Evolutionary conservation across 1,140 invertebrate species (phyloP).

Genomic region (Bemisia tabaci): DNA sequence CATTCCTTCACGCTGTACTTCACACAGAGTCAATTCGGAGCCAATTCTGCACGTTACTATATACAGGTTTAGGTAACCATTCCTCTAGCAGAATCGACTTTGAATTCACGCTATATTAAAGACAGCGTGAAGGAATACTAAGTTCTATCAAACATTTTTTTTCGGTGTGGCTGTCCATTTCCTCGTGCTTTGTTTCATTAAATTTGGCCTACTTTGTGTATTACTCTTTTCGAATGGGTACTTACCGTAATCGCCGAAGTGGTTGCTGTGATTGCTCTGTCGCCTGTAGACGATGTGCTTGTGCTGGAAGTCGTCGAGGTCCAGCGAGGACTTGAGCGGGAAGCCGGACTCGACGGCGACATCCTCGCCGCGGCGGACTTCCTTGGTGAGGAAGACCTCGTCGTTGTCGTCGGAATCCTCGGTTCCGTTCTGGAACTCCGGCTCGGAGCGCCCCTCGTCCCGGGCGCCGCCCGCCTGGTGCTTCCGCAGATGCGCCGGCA

Average conservation of each 20-base stretch:
- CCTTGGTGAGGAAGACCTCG: slow-evolving; percentile 54
- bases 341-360: slow-evolving; percentile 33
- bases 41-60: no score
- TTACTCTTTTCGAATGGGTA: no score
- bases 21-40: no score
- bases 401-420: slow-evolving; percentile 46
- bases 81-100: no score
- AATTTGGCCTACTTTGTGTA: no score
- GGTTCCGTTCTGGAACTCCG: slow-evolving; percentile 26
- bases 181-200: no score
- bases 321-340: slow-evolving; percentile 29
- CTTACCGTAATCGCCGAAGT: slow-evolving; percentile 55
- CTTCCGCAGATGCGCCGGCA: slow-evolving; percentile 48
- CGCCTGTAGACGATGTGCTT: slow-evolving; percentile 51
- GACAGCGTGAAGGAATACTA: slow-evolving; percentile 8
- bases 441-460: slow-evolving; percentile 12
- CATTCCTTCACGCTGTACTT: no score
- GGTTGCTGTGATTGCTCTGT: slow-evolving; percentile 36
- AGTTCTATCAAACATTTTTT: background rate
- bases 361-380: slow-evolving; percentile 38
- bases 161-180: no score
- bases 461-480: slow-evolving; percentile 17
- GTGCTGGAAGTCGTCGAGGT: slow-evolving; percentile 25
- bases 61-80: background rate
- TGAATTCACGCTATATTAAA: no score